Evolutionary conservation across 2,113 vertebrate species (phyloP).

Genomic region (Corapipo altera): DNA sequence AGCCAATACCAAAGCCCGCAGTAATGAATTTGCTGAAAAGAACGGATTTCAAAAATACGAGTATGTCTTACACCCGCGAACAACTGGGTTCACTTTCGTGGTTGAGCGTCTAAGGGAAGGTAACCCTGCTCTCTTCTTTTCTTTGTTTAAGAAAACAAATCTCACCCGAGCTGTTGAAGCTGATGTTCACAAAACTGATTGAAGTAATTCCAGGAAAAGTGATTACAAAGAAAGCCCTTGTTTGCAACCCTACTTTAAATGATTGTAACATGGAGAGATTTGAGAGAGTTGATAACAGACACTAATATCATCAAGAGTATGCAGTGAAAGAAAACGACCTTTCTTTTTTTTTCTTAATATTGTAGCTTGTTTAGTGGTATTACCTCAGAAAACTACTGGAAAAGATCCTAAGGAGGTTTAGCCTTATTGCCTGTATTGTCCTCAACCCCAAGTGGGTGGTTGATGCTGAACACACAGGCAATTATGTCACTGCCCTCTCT

Average conservation of each 20-base stretch:
- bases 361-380: background rate
- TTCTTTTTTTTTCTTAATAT: background rate
- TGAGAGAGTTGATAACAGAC: background rate
- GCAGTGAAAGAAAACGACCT: background rate
- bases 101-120: constrained; percentile 89
- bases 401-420: background rate
- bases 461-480: background rate
- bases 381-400: background rate
- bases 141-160: background rate
- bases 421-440: background rate
- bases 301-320: background rate
- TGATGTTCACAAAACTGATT: background rate
- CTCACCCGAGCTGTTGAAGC: background rate
- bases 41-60: constrained; percentile 86
- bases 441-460: background rate
- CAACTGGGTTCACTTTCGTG: constrained; percentile 95
- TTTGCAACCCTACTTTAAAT: background rate
- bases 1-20: constrained; percentile 90
- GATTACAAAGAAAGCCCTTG: background rate
- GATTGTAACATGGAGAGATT: background rate
- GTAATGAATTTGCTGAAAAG: constrained; percentile 87
- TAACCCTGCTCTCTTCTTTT: constrained; percentile 53
- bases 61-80: constrained; percentile 92
- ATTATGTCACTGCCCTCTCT: background rate
- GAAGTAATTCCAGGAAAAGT: background rate